Conservation (phyloP, 2,113 vertebrate species). For the Centropristis striata region DNA sequence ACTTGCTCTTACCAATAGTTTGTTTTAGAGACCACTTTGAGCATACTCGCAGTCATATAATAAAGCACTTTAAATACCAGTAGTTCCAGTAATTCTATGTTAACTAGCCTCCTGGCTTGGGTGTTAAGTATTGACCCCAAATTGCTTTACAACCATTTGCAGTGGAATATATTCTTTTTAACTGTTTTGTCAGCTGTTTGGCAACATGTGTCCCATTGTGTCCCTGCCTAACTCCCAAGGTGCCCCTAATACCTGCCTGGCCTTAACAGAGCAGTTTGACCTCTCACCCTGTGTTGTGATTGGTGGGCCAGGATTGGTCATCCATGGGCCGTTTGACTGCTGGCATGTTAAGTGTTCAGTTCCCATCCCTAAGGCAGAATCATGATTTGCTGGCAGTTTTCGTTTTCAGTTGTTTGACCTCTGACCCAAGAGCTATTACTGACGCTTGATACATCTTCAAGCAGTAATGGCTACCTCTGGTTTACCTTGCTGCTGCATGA, state of each 20-base stretch:
- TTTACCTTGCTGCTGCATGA: conserved; percentile 38
- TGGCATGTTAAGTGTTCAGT: conserved; percentile 78
- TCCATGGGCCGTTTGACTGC: conserved; percentile 69
- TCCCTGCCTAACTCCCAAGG: conserved; percentile 38
- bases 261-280: conserved; percentile 71
- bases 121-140: background rate
- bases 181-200: conserved; percentile 64
- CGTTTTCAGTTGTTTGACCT: conserved; percentile 78
- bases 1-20: background rate
- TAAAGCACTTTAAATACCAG: conserved; percentile 5
- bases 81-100: background rate
- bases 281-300: conserved; percentile 70
- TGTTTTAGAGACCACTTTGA: conserved; percentile 13
- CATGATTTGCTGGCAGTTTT: conserved; percentile 56
- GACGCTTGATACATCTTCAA: conserved; percentile 22
- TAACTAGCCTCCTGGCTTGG: background rate
- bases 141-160: conserved; percentile 21
- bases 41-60: background rate
- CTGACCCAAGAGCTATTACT: conserved; percentile 36
- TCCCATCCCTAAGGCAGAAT: conserved; percentile 68
- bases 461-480: conserved; percentile 21
- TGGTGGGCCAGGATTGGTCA: conserved; percentile 65
- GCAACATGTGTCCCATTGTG: conserved; percentile 17
- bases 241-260: conserved; percentile 53
- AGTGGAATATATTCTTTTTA: conserved; percentile 6